Evolutionary conservation across 2,797 vertebrate genomes (phyloP), one percentile per base, ranked within the genome.

Genomic region (Acanthurus tractus): DNA sequence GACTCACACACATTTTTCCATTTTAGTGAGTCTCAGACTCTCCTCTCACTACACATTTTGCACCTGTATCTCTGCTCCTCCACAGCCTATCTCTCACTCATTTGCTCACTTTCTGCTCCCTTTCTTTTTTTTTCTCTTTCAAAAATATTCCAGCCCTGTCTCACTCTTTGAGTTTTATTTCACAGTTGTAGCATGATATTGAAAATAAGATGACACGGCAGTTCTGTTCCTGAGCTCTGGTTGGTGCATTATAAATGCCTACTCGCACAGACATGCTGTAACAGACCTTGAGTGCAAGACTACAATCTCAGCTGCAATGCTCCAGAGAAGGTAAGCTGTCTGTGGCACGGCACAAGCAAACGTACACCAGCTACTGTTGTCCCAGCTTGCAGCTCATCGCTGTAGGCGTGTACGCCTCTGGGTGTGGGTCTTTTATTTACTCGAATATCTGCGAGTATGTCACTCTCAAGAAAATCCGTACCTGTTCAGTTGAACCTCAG

Each of bases 141-240:
- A 15, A 63, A 59, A 63, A 65, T 65, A 65, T 61, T 42, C 62
- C 46, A 36, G 52, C 68, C 55, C 53, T 22, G 34, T 63, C 53
- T 54, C 7, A 22, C 55, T 58, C 70, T 69, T 70, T 46, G 56
- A 70, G 76, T 63, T 74, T 84, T 67, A 75, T 75, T 86, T 79
- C 72, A 82, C 85, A 79, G 74, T 44, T 65, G 65, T 77, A 62
- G 83, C 75, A 67, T 69, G 70, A 84, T 75, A 74, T 70, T 54
- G 81, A 90, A 78, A 88, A 84, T 81, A 81, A 90, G 84, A 77
- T 87, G 85, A 91, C 86, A 89, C 71, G 77, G 87, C 88, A 84
- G 77, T 83, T 83, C 78, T 74, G 52, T 50, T 91, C 52, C 75
- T 64, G 63, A 81, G 79, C 74, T 83, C 70, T 63, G 67, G 76